phyloP scores from a whole-genome alignment of 2,888 invertebrate species.

The Megaustenia siamemsis region DNA sequence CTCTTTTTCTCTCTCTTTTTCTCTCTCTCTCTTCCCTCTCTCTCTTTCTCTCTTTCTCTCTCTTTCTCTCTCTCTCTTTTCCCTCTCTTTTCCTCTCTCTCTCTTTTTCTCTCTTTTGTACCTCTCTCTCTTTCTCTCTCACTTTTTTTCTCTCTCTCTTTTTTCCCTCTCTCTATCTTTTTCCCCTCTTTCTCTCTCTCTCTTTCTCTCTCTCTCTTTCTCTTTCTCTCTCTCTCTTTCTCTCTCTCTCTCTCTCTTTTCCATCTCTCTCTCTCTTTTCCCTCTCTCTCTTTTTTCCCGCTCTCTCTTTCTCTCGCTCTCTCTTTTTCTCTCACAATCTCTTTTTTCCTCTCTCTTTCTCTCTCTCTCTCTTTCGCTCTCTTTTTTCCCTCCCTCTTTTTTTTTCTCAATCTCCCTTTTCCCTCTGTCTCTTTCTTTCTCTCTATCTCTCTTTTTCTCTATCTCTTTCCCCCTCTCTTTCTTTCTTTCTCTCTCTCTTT shows the following conservation, averaged over 20 bases:
- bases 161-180: constrained; percentile 19
- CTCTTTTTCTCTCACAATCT: too few relatives aligned
- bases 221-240: constrained; percentile 32
- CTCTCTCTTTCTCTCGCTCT: too few relatives aligned
- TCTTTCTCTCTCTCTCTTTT: constrained; percentile 2
- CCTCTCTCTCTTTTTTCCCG: too few relatives aligned
- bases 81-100: constrained; percentile 1
- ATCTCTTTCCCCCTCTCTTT: too few relatives aligned
- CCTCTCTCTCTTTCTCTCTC: too few relatives aligned
- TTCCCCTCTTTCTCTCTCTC: not conserved
- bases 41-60: constrained; percentile 5
- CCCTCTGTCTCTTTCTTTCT: too few relatives aligned
- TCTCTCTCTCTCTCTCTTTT: constrained; percentile 19
- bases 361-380: not conserved
- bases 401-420: too few relatives aligned
- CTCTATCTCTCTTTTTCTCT: too few relatives aligned
- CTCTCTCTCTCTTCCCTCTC: constrained; percentile 13
- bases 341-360: constrained; percentile 21
- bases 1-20: constrained; percentile 39
- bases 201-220: not conserved
- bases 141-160: not conserved
- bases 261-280: too few relatives aligned
- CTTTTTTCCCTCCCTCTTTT: constrained; percentile 34
- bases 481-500: constrained; percentile 41
- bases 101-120: too few relatives aligned